These are phyloP conservation scores for Oenanthe oenanthe DNA, from an alignment of 2,113 vertebrate species.

Conservation along the genomic window DNA sequence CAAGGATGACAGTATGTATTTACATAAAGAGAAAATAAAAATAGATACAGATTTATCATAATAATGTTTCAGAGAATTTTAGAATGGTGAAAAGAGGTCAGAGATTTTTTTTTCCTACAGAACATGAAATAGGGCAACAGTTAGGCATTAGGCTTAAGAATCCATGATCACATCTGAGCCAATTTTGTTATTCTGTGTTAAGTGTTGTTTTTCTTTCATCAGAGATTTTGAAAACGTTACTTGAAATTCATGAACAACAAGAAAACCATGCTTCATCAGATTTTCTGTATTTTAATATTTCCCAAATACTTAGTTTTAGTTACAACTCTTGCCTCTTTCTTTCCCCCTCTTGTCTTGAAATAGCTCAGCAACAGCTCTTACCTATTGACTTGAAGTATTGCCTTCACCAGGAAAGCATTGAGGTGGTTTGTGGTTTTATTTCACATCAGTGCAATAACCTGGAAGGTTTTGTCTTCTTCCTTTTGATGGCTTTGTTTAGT, in stretches of 20 bases:
- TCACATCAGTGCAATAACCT: background rate
- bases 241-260: background rate
- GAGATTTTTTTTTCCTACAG: background rate
- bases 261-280: background rate
- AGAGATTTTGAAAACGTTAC: background rate
- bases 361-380: background rate
- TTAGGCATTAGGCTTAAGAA: background rate
- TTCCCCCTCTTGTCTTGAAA: background rate
- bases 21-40: background rate
- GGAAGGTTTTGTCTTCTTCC: background rate
- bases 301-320: background rate
- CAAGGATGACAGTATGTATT: background rate
- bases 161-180: background rate
- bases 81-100: background rate
- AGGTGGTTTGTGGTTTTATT: background rate
- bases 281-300: background rate
- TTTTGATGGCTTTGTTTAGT: conserved; percentile 30
- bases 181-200: background rate
- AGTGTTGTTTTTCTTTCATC: background rate
- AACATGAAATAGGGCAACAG: background rate
- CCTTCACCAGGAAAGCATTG: background rate
- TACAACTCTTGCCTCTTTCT: background rate
- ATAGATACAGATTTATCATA: background rate
- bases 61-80: background rate
- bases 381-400: background rate